Evolutionary conservation across 2,797 vertebrate genomes (phyloP), one percentile per base, ranked within the genome.

Genomic region (Mus spretus): DNA sequence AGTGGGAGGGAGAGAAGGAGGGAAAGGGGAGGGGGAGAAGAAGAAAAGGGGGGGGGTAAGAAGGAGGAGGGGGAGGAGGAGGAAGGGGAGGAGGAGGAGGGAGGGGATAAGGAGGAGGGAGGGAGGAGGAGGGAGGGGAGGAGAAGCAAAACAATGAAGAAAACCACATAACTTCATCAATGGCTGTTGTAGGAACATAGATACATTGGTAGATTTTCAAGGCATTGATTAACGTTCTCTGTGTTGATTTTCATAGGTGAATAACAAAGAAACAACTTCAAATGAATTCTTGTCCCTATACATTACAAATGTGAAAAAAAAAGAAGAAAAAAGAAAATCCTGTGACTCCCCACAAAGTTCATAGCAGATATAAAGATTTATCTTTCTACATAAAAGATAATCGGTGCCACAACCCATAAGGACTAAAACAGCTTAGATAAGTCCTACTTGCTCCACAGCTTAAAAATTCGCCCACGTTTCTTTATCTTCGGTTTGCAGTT

Each of bases 201-300:
- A 79, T 44, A 9, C 13, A 57, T 0, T 55, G 11, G 19, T 40
- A 5, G 14, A 7, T n/a, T 78, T 59, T 91, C 24, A 67, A 55
- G 53, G 40, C 24, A 13, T 1, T 61, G 40, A 53, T 37, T 59
- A 81, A 10, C n/a, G 6, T 78, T 95, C 84, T 84, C 74, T 47
- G 72, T 47, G 72, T 10, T 17, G n/a, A 74, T 77, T 67, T 86
- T 82, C 87, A 67, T 59, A 91, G 57, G 65, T 67, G 55, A 78
- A 88, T 26, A 83, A 34, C 90, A 8, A 94, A 47, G 9, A 87
- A 34, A 31, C 90, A 96, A 89, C 65, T 79, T 87, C 57, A 80
- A 90, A 95, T 22, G 24, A n/a, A 89, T 89, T 84, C 37, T 92
- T 83, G 57, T 75, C 37, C 31, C n/a, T 95, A 88, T 47, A 55